Evolutionary conservation across 1,140 invertebrate genomes (phyloP).

Genomic region (Psix sp.): DNA sequence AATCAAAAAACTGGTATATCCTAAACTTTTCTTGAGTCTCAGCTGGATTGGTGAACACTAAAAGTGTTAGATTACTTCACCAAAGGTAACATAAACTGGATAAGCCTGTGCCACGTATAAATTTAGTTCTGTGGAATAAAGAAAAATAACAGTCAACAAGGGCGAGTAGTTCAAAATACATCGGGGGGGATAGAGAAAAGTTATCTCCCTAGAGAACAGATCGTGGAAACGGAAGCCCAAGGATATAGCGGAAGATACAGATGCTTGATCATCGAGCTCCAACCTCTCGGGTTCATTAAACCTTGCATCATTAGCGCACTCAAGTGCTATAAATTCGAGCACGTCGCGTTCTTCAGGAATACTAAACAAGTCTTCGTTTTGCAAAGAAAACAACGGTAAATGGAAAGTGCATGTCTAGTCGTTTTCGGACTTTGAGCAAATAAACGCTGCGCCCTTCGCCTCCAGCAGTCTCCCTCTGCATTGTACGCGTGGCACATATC

Average conservation of each 20-base stretch:
- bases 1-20: too few species aligned
- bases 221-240: background rate
- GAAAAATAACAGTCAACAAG: background rate
- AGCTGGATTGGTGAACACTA: background rate
- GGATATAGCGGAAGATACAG: too few species aligned
- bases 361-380: constrained; percentile 55
- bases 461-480: constrained; percentile 24
- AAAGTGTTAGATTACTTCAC: too few species aligned
- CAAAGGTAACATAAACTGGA: background rate
- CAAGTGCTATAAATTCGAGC: too few species aligned
- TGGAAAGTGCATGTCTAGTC: constrained; percentile 74
- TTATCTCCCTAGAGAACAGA: background rate
- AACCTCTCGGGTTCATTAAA: too few species aligned
- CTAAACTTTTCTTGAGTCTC: too few species aligned
- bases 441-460: constrained; percentile 55
- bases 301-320: too few species aligned
- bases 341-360: background rate
- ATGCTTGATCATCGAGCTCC: too few species aligned
- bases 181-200: constrained; percentile 3
- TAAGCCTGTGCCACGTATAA: constrained; percentile 2
- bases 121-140: background rate
- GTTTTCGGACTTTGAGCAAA: constrained; percentile 60
- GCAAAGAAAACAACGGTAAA: constrained; percentile 63
- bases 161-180: background rate
- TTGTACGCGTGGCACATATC: constrained; percentile 74